phyloP scores from a whole-genome alignment of 2,888 invertebrate genomes.

The Margaritifera margaritifera region DNA sequence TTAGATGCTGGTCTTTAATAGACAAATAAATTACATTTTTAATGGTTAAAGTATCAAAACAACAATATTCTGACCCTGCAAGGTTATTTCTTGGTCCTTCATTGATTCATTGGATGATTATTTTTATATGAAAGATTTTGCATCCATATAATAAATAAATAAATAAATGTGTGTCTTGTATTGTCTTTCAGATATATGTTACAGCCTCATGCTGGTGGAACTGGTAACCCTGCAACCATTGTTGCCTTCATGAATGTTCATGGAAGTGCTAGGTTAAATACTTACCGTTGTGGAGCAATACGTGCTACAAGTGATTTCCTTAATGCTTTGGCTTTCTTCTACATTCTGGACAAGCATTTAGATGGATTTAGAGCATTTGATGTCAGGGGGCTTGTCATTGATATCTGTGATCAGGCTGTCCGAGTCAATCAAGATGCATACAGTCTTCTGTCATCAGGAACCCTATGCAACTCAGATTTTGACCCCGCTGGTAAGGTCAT shows the following conservation, averaged over 20 bases:
- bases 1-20: no score
- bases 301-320: conserved; percentile 59
- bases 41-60: no score
- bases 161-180: background rate
- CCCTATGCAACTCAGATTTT: conserved; percentile 61
- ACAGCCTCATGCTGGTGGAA: conserved; percentile 16
- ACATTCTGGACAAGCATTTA: conserved; percentile 44
- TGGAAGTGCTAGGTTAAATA: conserved; percentile 44
- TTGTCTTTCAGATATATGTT: conserved; percentile 38
- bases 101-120: no score
- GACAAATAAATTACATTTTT: no score
- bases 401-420: conserved; percentile 61
- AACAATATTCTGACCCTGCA: no score
- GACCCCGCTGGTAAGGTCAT: conserved; percentile 37
- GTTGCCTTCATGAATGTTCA: conserved; percentile 58
- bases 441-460: conserved; percentile 62
- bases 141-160: no score
- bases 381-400: conserved; percentile 56
- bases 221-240: conserved; percentile 51
- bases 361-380: conserved; percentile 15
- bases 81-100: no score
- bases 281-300: conserved; percentile 55
- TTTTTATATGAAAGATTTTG: no score
- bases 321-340: conserved; percentile 68
- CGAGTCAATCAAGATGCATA: conserved; percentile 64